Conservation (phyloP, 2,797 vertebrate species). For the Brachymystax lenok region DNA sequence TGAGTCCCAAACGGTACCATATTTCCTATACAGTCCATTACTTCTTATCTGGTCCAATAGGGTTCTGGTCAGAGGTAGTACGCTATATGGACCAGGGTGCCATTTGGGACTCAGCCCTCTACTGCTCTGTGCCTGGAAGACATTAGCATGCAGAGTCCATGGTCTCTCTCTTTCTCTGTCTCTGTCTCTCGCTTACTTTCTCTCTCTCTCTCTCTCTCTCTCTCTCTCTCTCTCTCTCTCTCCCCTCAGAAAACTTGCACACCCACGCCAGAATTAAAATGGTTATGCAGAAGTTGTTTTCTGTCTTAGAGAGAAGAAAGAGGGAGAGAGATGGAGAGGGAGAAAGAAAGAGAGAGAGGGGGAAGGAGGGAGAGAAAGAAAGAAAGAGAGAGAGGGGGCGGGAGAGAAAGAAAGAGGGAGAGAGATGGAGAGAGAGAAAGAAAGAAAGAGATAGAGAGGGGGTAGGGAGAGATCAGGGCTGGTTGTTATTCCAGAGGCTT, state of each 20-base stretch:
- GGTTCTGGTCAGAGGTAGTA: too few relatives aligned
- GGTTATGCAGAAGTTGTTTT: slow-evolving; percentile 69
- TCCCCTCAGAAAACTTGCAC: slow-evolving; percentile 37
- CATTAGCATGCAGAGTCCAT: slow-evolving; percentile 61
- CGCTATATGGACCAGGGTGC: background rate
- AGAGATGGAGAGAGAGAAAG: too few relatives aligned
- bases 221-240: too few relatives aligned
- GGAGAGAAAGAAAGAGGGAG: background rate
- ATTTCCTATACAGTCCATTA: background rate
- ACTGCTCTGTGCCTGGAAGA: slow-evolving; percentile 49
- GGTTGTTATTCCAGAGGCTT: slow-evolving; percentile 73
- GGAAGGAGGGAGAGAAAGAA: slow-evolving; percentile 36
- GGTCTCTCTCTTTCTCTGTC: slow-evolving; percentile 26
- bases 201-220: too few relatives aligned
- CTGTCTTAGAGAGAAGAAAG: slow-evolving; percentile 45
- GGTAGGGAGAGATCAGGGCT: slow-evolving; percentile 35
- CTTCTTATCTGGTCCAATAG: background rate
- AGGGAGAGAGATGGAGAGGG: slow-evolving; percentile 57
- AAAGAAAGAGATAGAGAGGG: too few relatives aligned
- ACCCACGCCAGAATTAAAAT: slow-evolving; percentile 59
- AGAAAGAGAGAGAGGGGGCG: slow-evolving; percentile 17
- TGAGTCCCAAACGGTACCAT: slow-evolving; percentile 61
- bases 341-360: slow-evolving; percentile 34
- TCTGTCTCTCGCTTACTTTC: too few relatives aligned
- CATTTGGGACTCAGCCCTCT: slow-evolving; percentile 46